phyloP scores from a whole-genome alignment of 2,113 vertebrate genomes.

The Takifugu bimaculatus region DNA sequence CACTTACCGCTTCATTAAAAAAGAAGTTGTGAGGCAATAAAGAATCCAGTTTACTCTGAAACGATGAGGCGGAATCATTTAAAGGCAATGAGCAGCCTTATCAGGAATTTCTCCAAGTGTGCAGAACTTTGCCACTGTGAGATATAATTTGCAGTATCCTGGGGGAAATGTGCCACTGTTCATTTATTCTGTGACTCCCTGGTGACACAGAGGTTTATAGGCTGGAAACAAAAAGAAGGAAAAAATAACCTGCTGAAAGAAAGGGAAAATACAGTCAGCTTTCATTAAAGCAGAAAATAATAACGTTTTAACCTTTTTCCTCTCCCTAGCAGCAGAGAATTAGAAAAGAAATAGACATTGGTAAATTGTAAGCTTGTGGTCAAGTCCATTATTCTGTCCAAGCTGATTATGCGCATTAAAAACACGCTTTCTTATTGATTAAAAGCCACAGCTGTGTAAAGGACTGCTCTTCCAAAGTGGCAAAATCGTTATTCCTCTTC shows the following conservation, averaged over 20 bases:
- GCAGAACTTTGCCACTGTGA: constrained; percentile 22
- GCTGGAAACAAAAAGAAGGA: constrained; percentile 29
- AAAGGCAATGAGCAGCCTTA: constrained; percentile 39
- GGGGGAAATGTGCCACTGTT: constrained; percentile 37
- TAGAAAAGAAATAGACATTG: neutral
- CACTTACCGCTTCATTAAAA: neutral
- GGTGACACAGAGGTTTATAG: constrained; percentile 40
- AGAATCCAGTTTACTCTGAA: neutral
- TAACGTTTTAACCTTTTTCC: constrained; percentile 41
- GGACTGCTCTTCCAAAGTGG: neutral
- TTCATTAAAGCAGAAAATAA: constrained; percentile 56
- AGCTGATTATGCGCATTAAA: constrained; percentile 6
- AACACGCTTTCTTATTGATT: constrained; percentile 15
- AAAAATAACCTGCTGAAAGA: neutral
- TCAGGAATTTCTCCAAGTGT: constrained; percentile 35
- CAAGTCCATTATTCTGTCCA: constrained; percentile 4
- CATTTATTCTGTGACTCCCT: constrained; percentile 46
- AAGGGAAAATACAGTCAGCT: constrained; percentile 37
- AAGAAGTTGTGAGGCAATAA: constrained; percentile 4
- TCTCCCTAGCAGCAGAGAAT: constrained; percentile 25
- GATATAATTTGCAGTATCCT: constrained; percentile 56
- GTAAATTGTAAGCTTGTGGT: neutral
- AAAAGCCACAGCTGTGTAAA: constrained; percentile 6
- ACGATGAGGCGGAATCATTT: constrained; percentile 35
- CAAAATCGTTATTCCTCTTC: neutral